Conservation (phyloP, 2,797 vertebrate genomes). For the Knipowitschia caucasica region DNA sequence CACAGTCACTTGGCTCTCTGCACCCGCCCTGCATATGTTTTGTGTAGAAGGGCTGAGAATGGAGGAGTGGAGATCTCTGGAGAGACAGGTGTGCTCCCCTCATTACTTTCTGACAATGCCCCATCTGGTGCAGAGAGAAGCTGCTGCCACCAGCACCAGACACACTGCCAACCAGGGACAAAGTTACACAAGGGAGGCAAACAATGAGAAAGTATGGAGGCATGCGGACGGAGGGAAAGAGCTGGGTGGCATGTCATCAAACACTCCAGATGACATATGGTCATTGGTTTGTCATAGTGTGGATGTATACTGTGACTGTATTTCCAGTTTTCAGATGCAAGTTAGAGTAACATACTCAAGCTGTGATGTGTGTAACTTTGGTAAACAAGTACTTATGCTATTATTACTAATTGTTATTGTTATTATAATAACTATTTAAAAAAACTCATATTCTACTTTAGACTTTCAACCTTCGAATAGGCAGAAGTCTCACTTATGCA, state of each 20-base stretch:
- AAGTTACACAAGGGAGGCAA: slow-evolving; percentile 38
- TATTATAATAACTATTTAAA: too few species aligned
- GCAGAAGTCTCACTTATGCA: too few species aligned
- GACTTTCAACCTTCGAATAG: too few species aligned
- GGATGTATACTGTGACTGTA: too few species aligned
- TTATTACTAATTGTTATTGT: too few species aligned
- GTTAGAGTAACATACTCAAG: too few species aligned
- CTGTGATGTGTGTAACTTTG: too few species aligned
- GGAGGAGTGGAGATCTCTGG: slow-evolving; percentile 50
- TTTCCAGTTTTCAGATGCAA: too few species aligned
- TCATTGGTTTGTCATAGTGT: background rate
- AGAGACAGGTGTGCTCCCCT: slow-evolving; percentile 72
- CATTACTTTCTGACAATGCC: slow-evolving; percentile 71
- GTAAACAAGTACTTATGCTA: too few species aligned
- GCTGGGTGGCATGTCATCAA: slow-evolving; percentile 24
- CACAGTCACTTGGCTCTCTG: slow-evolving; percentile 62
- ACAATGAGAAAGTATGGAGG: slow-evolving; percentile 36
- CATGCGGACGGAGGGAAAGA: slow-evolving; percentile 23
- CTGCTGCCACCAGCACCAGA: slow-evolving; percentile 31
- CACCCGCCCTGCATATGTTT: slow-evolving; percentile 57
- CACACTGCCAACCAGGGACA: slow-evolving; percentile 53
- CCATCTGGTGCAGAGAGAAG: slow-evolving; percentile 64
- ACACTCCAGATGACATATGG: slow-evolving; percentile 30
- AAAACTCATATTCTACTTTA: too few species aligned
- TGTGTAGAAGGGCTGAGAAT: slow-evolving; percentile 54